Base-by-base conservation (phyloP, 2,797 vertebrate species). In the Cyprinodon diabolis region DNA sequence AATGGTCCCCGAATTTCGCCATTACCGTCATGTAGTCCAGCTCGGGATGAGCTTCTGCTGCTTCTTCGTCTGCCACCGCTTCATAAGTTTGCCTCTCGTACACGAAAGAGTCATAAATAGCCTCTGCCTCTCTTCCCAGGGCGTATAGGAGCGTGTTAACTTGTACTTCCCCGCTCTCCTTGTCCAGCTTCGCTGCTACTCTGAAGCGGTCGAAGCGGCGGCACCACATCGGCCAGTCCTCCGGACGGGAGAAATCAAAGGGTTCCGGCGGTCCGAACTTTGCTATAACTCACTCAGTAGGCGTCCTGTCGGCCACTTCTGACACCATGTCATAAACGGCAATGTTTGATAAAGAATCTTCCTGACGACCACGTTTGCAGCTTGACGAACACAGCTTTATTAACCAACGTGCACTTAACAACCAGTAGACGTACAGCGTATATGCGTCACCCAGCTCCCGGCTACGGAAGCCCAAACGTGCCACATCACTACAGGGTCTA, bases 141-240 rank as follows among this genome's bases (percentile, higher is more conserved):
- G 67, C 48, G 4, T 65, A 65, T 0, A 76, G 48, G 4, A 65
- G 40, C 10, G 4, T 25, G 9, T 76, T 76, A 0, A 65, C 57
- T 25, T 75, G 74, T 1, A 69, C 57, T 2, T 65, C 23, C 1
- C 49, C 2, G 19, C 40, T 55, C 0, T 65, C 67, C 0, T n/a
- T 51, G 4, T 52, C 30, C 0, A 75, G 56, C 17, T 69, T 69
- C 0, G 21, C 62, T 0, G 55, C 73, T 1, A 68, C 15, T 14
- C 21, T 2, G 23, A 40, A 70, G 4, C n/a, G 21, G 47, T 30
- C 25, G 25, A 30, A 30, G 25, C 25, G 25, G 25, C 25, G 25
- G 25, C 25, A 30, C 25, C 69, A 71, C 2, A 49, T 0, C 1
- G 45, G 23, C 47, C 69, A 0, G 1, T 60, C 56, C 0, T 0